Conservation (phyloP, 2,113 vertebrate genomes). For the Oreamnos americanus region DNA sequence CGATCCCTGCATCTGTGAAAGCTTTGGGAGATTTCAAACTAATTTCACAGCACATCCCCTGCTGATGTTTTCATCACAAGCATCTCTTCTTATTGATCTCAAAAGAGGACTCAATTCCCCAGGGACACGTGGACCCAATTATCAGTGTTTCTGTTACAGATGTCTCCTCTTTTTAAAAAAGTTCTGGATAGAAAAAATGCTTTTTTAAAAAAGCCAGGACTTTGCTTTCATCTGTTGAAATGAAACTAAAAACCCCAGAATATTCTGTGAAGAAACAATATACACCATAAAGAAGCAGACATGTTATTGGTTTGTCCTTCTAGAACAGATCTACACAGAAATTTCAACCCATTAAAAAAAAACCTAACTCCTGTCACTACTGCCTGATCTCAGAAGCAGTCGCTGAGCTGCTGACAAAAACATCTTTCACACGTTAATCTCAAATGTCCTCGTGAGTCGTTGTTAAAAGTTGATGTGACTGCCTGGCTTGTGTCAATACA, state of each 20-base stretch:
- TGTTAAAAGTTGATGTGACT: background rate
- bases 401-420: fast-evolving
- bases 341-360: background rate
- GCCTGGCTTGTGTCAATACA: fast-evolving
- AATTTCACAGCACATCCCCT: background rate
- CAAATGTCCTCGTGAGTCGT: background rate
- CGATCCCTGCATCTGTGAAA: background rate
- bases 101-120: fast-evolving
- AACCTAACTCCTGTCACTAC: background rate
- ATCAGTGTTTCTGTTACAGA: background rate
- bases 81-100: background rate
- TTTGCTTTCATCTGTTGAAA: background rate
- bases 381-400: fast-evolving
- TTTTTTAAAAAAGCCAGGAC: background rate
- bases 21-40: background rate
- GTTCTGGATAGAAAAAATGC: background rate
- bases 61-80: background rate
- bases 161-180: background rate
- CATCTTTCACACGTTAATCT: fast-evolving
- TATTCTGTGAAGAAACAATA: fast-evolving
- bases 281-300: fast-evolving
- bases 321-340: background rate
- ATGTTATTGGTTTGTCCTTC: background rate
- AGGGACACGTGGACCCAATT: fast-evolving
- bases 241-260: background rate